Base-by-base conservation (phyloP, 2,797 vertebrate genomes). In the Megalops cyprinoides region DNA sequence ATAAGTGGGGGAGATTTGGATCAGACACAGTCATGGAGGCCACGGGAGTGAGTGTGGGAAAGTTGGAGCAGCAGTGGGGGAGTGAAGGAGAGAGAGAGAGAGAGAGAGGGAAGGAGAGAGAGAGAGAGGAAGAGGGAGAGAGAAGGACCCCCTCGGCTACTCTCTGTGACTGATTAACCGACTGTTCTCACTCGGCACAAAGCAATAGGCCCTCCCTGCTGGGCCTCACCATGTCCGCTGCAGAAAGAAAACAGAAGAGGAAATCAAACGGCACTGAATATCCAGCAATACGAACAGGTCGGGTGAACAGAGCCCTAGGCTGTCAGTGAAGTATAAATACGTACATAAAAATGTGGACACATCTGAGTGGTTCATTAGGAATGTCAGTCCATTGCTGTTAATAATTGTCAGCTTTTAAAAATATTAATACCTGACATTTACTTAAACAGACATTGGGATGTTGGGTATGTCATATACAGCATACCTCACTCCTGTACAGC, bases 131-230 rank as follows among this genome's bases (percentile, higher is more conserved):
- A 77, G 34, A 39, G 76, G 62, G 42, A 0, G 25, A 79, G 69
- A 87, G 86, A 90, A n/a, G 71, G 90, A 89, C 89, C 88, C 83
- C 90, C 85, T 12, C 34, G 88, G 89, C 84, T 87, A 82, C 83
- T 77, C 84, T 78, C 88, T 85, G 87, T 89, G 89, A 89, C 84
- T 89, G 87, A 92, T 91, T 89, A 89, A 87, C 90, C 86, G 89
- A 71, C 62, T 76, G 42, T 81, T 49, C 51, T 53, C 85, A 83
- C 78, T 53, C 83, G 77, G 82, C 91, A 91, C 87, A 89, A 83
- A 84, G 84, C 84, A 77, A 7, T 92, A 93, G 94, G 94, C 90
- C 88, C 91, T 71, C 82, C 79, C 78, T 65, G 0, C 23, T 67
- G 82, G 88, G 83, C 90, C 84, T 79, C 85, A 73, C 89, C 85